A percentile compares a stretch with the other conserved stretches of the same genome.
Conservation (phyloP, 2,113 vertebrate species). For the Anhinga rufa region DNA sequence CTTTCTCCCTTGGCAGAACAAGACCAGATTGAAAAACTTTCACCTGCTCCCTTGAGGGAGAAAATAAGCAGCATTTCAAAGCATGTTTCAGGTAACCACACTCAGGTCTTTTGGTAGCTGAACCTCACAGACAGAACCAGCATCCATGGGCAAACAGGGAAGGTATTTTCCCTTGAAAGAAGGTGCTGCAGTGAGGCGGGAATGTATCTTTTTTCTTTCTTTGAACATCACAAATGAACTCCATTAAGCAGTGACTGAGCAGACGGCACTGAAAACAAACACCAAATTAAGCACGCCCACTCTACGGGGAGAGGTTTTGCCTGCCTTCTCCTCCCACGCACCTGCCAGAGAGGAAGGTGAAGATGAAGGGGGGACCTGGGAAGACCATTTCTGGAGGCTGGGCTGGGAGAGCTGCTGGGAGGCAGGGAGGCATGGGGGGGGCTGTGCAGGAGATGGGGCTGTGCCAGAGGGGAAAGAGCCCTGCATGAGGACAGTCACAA, state of each 20-base stretch:
- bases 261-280: constrained; percentile 28
- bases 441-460: background rate
- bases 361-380: background rate
- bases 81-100: background rate
- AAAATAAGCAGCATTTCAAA: background rate
- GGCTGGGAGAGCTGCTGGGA: background rate
- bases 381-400: background rate
- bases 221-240: background rate
- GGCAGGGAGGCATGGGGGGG: too few relatives aligned
- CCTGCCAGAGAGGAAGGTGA: background rate
- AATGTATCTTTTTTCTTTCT: background rate
- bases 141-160: background rate
- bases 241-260: constrained; percentile 33
- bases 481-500: background rate
- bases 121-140: background rate
- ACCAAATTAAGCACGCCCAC: constrained; percentile 25
- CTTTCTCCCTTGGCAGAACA: background rate
- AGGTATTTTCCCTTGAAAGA: background rate
- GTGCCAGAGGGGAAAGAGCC: background rate
- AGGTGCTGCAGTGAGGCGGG: background rate
- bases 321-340: background rate
- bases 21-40: background rate
- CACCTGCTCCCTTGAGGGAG: background rate
- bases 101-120: background rate
- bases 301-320: background rate